Evolutionary conservation across 2,888 invertebrate genomes (phyloP).

Genomic region (Dynastes maya): DNA sequence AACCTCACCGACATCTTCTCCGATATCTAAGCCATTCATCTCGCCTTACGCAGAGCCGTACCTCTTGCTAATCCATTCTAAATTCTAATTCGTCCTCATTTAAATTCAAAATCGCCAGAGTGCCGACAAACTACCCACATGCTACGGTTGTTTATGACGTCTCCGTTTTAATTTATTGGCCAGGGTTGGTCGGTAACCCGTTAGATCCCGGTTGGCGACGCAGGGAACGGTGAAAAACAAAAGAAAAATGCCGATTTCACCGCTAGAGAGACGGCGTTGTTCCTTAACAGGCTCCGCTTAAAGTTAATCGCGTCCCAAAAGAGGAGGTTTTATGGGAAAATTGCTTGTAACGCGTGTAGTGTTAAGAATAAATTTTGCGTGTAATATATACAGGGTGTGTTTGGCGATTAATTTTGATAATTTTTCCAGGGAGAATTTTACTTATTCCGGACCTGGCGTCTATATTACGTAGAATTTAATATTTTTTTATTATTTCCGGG

Average conservation of each 20-base stretch:
- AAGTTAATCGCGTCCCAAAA: conserved; percentile 24
- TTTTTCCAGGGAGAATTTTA: too few relatives aligned
- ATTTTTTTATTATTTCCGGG: too few relatives aligned
- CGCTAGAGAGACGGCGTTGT: background rate
- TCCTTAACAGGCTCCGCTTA: conserved; percentile 11
- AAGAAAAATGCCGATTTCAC: conserved; percentile 28
- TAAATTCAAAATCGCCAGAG: conserved; percentile 25
- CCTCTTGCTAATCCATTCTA: conserved; percentile 27
- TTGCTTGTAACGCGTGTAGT: too few relatives aligned
- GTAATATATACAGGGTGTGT: too few relatives aligned
- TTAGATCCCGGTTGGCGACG: conserved; percentile 3
- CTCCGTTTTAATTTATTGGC: conserved; percentile 18
- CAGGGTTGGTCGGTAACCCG: conserved; percentile 26
- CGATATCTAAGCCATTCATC: conserved; percentile 9
- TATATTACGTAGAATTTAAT: too few relatives aligned
- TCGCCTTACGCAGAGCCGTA: background rate
- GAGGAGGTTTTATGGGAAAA: background rate
- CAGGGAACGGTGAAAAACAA: background rate
- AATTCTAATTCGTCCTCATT: conserved; percentile 36
- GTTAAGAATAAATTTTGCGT: too few relatives aligned
- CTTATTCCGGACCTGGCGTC: too few relatives aligned
- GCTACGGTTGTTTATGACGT: conserved; percentile 16
- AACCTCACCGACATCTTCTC: background rate
- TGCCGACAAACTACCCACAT: conserved; percentile 42
- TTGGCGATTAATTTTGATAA: too few relatives aligned